phyloP scores from a whole-genome alignment of 2,797 vertebrate genomes.

The Strix occidentalis region DNA sequence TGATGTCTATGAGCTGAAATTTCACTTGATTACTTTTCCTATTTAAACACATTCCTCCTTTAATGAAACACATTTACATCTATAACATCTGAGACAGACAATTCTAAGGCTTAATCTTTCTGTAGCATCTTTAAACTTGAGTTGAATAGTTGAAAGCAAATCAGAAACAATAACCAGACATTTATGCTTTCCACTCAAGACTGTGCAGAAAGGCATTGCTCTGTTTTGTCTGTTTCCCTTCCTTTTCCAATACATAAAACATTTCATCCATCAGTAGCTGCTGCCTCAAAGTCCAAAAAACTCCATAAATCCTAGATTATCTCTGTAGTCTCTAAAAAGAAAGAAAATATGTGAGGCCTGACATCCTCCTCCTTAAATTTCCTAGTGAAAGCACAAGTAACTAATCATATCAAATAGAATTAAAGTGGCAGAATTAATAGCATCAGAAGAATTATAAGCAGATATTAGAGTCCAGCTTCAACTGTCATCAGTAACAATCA shows the following conservation, averaged over 20 bases:
- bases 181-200: neutral
- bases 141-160: slow-evolving; percentile 37
- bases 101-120: slow-evolving; percentile 33
- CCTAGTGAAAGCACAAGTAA: neutral
- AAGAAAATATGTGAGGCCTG: neutral
- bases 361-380: neutral
- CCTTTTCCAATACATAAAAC: neutral
- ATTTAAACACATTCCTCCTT: slow-evolving; percentile 14
- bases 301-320: slow-evolving; percentile 23
- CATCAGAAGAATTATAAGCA: neutral
- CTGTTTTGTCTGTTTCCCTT: neutral
- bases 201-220: neutral
- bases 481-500: neutral
- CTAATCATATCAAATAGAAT: neutral
- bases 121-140: slow-evolving; percentile 17
- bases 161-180: slow-evolving; percentile 26
- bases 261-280: slow-evolving; percentile 18
- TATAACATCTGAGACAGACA: slow-evolving; percentile 16
- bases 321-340: neutral
- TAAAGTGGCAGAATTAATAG: neutral
- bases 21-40: slow-evolving; percentile 37
- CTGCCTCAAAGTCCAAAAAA: neutral
- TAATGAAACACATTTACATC: slow-evolving; percentile 43
- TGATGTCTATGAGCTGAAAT: slow-evolving; percentile 28
- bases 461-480: neutral